phyloP scores from a whole-genome alignment of 2,797 vertebrate genomes.

The Eutrigla gurnardus region DNA sequence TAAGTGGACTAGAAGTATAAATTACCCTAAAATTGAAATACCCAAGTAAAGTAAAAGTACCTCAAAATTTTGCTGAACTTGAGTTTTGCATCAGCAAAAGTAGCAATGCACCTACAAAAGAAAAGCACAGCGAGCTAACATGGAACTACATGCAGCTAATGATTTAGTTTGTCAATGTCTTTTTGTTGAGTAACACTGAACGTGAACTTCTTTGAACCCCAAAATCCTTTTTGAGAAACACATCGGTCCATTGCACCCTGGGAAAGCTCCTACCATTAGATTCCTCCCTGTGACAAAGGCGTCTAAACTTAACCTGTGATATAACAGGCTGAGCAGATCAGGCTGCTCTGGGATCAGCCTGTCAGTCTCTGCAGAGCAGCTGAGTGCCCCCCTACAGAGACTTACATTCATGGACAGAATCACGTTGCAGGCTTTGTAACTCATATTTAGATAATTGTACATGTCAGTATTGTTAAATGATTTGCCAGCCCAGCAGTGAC shows the following conservation, averaged over 20 bases:
- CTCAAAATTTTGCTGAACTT: background rate
- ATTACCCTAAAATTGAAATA: too few species aligned
- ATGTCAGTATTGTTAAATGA: background rate
- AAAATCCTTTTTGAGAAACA: background rate
- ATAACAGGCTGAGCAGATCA: conserved; percentile 40
- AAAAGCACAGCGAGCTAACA: background rate
- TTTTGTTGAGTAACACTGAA: background rate
- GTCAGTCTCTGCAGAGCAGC: background rate
- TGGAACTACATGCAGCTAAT: background rate
- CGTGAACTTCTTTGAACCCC: background rate
- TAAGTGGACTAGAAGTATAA: too few species aligned
- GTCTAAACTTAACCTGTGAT: conserved; percentile 56
- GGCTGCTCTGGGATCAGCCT: conserved; percentile 40
- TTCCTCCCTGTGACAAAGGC: conserved; percentile 45
- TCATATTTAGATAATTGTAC: background rate
- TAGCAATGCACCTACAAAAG: background rate
- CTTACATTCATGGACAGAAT: background rate
- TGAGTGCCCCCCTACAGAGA: background rate
- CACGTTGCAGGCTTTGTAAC: background rate
- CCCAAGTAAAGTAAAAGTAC: background rate
- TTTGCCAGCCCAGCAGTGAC: background rate
- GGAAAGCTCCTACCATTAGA: conserved; percentile 7
- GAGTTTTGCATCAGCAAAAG: background rate
- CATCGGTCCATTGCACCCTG: background rate
- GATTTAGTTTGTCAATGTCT: background rate